Evolutionary conservation across 2,797 vertebrate genomes (phyloP), one percentile per base, ranked within the genome.

Genomic region (Galagoides demidoff): DNA sequence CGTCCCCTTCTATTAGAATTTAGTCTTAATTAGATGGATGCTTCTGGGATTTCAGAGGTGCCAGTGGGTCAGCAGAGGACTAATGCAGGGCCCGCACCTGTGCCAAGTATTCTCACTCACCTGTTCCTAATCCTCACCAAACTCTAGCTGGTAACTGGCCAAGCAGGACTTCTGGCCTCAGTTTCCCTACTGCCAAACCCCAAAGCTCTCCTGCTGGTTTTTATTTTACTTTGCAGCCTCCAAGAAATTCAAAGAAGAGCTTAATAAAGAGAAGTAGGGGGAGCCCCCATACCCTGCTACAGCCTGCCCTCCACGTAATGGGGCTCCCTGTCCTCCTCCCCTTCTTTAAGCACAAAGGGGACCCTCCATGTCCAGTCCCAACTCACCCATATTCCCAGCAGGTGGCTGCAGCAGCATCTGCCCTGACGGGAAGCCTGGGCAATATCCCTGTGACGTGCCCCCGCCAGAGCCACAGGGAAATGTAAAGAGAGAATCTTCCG

Each of bases 391-490:
- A 37, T 98, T 98, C 76, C 98, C 98, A 19, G 98, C 88, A 5
- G 97, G 82, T 0, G 99, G 98, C 97, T 99, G 99, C 85, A 99
- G 97, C 88, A 99, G 93, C 39, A 99, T 95, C 64, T 99, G 99
- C 23, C 97, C 97, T 0, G 70, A 98, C 0, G 29, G 0, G 1
- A 98, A 98, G 1, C 98, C 98, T 76, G 99, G 99, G 84, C 98
- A 97, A n/a, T 98, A 99, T 25, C 97, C 27, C 37, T 98, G 98
- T 0, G 98, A 95, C 2, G 45, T 2, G 17, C 97, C 98, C 1
- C 93, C 98, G 0, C 97, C 94, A 77, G 96, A 98, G 37, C 97
- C 98, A n/a, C 70, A 96, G 2, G 98, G 98, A 20, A 99, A 97
- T 0, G 98, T 34, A 25, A 99, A 97, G 92, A 99, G 99, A 59